phyloP scores from a whole-genome alignment of 2,797 vertebrate species.

The Chaetophractus vellerosus region DNA sequence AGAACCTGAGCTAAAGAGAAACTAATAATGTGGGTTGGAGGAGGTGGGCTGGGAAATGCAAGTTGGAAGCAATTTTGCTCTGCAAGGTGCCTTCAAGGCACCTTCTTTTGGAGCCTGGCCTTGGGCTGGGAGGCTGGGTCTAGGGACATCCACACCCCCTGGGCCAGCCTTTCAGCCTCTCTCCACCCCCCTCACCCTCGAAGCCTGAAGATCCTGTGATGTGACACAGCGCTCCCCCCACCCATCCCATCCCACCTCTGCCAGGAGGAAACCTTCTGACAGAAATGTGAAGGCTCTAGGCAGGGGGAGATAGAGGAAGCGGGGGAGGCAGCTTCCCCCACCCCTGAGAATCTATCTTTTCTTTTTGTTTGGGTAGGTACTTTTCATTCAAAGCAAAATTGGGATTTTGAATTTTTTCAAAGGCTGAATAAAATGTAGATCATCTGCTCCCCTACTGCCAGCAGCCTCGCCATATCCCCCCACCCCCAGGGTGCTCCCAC shows the following conservation, averaged over 20 bases:
- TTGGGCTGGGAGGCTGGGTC: background rate
- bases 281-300: too few species aligned
- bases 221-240: background rate
- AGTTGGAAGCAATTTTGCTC: background rate
- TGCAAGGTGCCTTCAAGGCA: background rate
- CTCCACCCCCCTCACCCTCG: background rate
- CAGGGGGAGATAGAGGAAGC: accelerated
- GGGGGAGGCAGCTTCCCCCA: too few species aligned
- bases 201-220: background rate
- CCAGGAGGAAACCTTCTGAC: background rate
- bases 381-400: background rate
- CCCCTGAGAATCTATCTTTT: too few species aligned
- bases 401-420: background rate
- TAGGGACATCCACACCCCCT: background rate
- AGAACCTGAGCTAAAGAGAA: background rate
- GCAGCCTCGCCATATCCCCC: accelerated
- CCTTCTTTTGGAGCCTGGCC: background rate
- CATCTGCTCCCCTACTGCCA: background rate
- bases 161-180: background rate
- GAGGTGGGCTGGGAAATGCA: background rate
- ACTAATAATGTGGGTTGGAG: background rate
- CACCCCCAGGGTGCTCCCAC: accelerated
- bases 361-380: background rate
- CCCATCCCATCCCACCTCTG: background rate
- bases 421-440: background rate